Percentiles rank a stretch among this genome's conserved stretches.
Evolutionary conservation across 2,888 invertebrate genomes (phyloP).

Genomic region (Apeira syringaria): DNA sequence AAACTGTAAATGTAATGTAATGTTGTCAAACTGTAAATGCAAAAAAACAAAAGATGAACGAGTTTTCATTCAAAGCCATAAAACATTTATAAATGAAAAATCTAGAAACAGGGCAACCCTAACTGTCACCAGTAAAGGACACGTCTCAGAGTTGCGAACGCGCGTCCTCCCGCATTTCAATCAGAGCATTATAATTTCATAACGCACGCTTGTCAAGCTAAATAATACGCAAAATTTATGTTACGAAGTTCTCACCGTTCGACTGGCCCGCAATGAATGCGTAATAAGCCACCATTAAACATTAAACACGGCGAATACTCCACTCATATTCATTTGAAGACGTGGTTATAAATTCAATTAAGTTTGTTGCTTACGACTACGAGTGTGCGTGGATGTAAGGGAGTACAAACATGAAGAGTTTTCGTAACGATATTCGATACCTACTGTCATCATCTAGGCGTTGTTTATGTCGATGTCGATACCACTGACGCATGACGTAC

Average conservation of each 20-base stretch:
- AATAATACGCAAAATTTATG: conserved; percentile 84
- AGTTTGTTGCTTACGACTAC: conserved; percentile 44
- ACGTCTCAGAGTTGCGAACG: conserved; percentile 56
- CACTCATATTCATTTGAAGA: conserved; percentile 77
- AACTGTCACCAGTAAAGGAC: conserved; percentile 42
- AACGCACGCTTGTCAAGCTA: conserved; percentile 78
- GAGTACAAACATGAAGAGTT: background rate
- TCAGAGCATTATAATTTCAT: conserved; percentile 79
- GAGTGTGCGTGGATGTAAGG: conserved; percentile 15
- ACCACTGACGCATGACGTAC: too few relatives aligned
- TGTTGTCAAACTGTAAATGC: too few relatives aligned
- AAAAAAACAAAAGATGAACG: too few relatives aligned
- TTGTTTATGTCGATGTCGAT: too few relatives aligned
- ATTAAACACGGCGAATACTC: conserved; percentile 53
- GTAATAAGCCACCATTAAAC: conserved; percentile 48
- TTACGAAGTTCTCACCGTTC: conserved; percentile 81
- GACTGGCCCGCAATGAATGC: conserved; percentile 67
- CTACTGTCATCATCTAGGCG: background rate
- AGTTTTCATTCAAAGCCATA: too few relatives aligned
- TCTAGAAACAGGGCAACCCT: too few relatives aligned
- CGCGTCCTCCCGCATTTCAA: conserved; percentile 65
- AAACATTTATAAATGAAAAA: too few relatives aligned
- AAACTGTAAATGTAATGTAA: too few relatives aligned
- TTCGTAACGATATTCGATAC: background rate
- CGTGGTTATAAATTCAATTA: conserved; percentile 81